These are phyloP conservation scores for Teleiodes luculella DNA, from an alignment of 2,888 invertebrate genomes.

Conservation along the genomic window DNA sequence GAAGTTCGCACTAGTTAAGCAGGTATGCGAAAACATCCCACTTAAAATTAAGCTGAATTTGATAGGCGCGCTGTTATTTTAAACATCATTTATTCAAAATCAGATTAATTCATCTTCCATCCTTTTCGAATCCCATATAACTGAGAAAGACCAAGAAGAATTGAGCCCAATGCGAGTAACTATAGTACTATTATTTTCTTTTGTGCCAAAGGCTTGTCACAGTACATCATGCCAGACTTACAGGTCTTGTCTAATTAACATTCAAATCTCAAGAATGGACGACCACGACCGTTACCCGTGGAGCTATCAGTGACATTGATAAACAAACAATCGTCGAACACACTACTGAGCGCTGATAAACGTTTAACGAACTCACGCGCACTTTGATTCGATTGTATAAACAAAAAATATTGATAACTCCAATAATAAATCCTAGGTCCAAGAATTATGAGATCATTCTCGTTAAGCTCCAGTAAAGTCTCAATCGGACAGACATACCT, in stretches of 20 bases:
- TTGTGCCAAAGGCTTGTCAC: too few species aligned
- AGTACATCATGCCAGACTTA: too few species aligned
- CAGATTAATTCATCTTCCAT: too few species aligned
- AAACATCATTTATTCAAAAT: too few species aligned
- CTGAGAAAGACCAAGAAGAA: too few species aligned
- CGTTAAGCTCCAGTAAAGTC: background rate
- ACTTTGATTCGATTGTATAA: slow-evolving; percentile 53
- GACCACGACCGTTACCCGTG: slow-evolving; percentile 17
- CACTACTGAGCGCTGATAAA: slow-evolving; percentile 56
- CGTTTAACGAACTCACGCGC: slow-evolving; percentile 62
- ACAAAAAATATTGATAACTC: slow-evolving; percentile 42
- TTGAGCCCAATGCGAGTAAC: too few species aligned
- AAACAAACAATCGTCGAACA: slow-evolving; percentile 72
- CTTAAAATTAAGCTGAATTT: too few species aligned
- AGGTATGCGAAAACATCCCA: too few species aligned
- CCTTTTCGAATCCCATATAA: too few species aligned
- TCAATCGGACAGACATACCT: background rate
- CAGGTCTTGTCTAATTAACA: background rate
- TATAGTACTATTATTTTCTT: too few species aligned
- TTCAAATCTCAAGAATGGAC: slow-evolving; percentile 1
- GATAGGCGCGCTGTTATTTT: too few species aligned
- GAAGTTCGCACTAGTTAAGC: too few species aligned
- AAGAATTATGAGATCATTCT: background rate
- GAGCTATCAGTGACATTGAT: slow-evolving; percentile 50
- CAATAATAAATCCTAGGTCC: background rate